A percentile compares a stretch with the other conserved stretches of the same genome.
phyloP scores from a whole-genome alignment of 2,888 invertebrate genomes.

The Apodemia hepburni region DNA sequence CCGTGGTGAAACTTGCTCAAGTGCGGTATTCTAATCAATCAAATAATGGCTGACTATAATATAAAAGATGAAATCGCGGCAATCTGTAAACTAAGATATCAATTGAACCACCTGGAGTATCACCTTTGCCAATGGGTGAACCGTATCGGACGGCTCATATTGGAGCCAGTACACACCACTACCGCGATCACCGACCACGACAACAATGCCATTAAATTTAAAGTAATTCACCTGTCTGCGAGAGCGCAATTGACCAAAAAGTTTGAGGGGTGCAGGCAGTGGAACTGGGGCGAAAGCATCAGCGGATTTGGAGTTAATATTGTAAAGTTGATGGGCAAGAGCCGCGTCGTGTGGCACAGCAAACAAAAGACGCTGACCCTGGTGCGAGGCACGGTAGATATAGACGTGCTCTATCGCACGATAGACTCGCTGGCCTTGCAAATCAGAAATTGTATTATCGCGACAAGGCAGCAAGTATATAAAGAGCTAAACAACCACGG shows the following conservation, averaged over 20 bases:
- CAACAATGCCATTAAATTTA: too few species aligned
- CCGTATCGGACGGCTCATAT: too few species aligned
- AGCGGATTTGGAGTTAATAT: not conserved
- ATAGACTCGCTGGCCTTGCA: conserved; percentile 6
- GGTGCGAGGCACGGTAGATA: not conserved
- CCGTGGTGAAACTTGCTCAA: not conserved
- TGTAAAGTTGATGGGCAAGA: conserved; percentile 3
- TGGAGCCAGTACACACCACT: too few species aligned
- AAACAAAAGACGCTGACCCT: conserved; percentile 1
- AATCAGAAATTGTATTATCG: too few species aligned
- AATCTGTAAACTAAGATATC: too few species aligned
- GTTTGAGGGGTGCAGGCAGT: not conserved
- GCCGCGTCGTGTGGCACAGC: not conserved
- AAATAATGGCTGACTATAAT: not conserved
- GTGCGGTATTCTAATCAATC: not conserved
- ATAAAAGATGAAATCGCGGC: not conserved
- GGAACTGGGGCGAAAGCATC: not conserved
- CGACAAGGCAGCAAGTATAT: too few species aligned
- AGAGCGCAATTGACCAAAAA: too few species aligned
- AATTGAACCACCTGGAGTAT: too few species aligned
- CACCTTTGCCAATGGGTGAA: too few species aligned
- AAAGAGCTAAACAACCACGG: too few species aligned
- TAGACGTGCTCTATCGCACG: conserved; percentile 7
- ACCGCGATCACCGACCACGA: too few species aligned
- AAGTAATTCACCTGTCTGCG: too few species aligned